A percentile compares a stretch with the other conserved stretches of the same genome.
Conservation (phyloP, 2,888 invertebrate species). For the Agriopis aurantiaria region DNA sequence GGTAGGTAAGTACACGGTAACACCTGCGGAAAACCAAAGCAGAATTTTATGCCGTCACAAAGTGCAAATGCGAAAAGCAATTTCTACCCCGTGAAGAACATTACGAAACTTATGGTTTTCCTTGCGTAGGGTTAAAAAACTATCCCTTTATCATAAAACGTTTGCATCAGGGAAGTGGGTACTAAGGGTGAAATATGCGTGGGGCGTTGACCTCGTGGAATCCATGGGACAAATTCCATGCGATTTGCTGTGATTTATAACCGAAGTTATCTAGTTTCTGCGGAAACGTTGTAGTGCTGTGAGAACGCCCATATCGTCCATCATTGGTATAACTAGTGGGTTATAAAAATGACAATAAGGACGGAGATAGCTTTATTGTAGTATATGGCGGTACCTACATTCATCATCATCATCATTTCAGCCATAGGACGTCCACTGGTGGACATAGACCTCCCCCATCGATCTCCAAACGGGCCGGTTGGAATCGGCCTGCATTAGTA, state of each 20-base stretch:
- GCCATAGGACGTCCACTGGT: no score
- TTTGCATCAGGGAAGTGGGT: slow-evolving; percentile 61
- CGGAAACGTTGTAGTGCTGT: slow-evolving; percentile 43
- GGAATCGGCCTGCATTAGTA: no score
- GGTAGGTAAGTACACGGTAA: neutral
- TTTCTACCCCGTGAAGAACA: slow-evolving; percentile 31
- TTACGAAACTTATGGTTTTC: slow-evolving; percentile 34
- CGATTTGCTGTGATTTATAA: slow-evolving; percentile 64
- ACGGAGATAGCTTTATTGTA: neutral
- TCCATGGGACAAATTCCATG: slow-evolving; percentile 61
- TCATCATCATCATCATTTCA: no score
- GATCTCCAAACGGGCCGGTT: no score
- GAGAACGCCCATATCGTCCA: slow-evolving; percentile 30
- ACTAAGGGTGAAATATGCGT: slow-evolving; percentile 61
- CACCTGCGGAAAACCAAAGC: slow-evolving; percentile 18
- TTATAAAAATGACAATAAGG: slow-evolving; percentile 22
- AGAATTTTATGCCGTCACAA: slow-evolving; percentile 24
- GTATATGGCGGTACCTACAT: no score
- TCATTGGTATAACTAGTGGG: slow-evolving; percentile 30
- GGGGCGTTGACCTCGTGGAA: slow-evolving; percentile 63
- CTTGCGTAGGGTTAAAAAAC: slow-evolving; percentile 42
- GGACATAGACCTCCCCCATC: no score
- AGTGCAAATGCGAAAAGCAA: slow-evolving; percentile 37
- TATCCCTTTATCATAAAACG: slow-evolving; percentile 47
- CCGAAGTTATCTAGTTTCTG: slow-evolving; percentile 47